phyloP scores from a whole-genome alignment of 2,113 vertebrate species.

The Cynoglossus semilaevis region DNA sequence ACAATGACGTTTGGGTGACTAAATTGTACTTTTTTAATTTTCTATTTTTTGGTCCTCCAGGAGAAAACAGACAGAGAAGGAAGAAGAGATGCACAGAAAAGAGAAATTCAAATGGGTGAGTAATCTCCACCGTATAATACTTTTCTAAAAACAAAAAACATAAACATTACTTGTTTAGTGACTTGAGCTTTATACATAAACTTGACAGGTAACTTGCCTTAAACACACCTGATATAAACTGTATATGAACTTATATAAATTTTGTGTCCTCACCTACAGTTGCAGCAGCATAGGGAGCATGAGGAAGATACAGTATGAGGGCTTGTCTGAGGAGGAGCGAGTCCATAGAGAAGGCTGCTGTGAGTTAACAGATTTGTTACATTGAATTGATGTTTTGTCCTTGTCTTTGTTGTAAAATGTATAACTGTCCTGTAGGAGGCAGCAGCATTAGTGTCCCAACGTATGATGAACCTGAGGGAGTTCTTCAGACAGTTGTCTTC shows the following conservation, averaged over 20 bases:
- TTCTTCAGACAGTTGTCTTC: conserved; percentile 83
- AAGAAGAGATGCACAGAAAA: conserved; percentile 63
- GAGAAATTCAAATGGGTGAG: conserved; percentile 77
- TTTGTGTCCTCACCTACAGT: conserved; percentile 51
- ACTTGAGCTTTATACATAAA: too few relatives aligned
- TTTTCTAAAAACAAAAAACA: too few relatives aligned
- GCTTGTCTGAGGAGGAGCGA: conserved; percentile 74
- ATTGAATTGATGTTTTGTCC: conserved; percentile 1
- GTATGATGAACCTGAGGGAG: conserved; percentile 78
- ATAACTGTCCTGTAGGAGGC: conserved; percentile 73
- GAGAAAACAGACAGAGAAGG: conserved; percentile 67
- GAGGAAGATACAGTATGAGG: conserved; percentile 78
- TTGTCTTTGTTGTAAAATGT: not conserved
- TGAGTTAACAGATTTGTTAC: conserved; percentile 59
- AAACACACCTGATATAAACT: too few relatives aligned
- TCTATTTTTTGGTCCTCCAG: conserved; percentile 48
- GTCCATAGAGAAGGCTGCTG: conserved; percentile 82
- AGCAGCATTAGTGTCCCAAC: conserved; percentile 79
- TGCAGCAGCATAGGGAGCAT: conserved; percentile 74
- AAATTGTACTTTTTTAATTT: not conserved
- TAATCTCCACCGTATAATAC: too few relatives aligned
- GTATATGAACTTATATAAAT: too few relatives aligned
- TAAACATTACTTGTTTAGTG: too few relatives aligned
- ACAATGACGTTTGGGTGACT: too few relatives aligned
- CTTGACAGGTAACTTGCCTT: too few relatives aligned